Evolutionary conservation across 2,797 vertebrate species (phyloP).

Genomic region (Phrynocephalus vlangalii): DNA sequence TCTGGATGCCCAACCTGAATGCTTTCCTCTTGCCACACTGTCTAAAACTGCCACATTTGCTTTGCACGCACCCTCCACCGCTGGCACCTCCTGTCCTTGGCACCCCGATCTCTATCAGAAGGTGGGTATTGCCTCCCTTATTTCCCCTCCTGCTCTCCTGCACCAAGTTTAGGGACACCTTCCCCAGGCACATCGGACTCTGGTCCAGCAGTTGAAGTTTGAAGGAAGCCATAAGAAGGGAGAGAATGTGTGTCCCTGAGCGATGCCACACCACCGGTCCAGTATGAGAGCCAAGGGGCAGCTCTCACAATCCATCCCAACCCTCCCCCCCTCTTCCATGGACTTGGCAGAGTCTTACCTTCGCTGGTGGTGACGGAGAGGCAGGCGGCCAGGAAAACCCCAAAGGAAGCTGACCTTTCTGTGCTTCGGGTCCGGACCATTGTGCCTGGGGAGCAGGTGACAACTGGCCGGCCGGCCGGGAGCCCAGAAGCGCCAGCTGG

Average conservation of each 20-base stretch:
- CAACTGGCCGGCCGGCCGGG: slow-evolving; percentile 33
- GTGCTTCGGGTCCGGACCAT: slow-evolving; percentile 71
- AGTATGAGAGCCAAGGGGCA: no score
- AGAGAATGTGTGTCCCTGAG: no score
- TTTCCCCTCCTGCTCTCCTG: not conserved
- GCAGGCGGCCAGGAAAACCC: slow-evolving; percentile 70
- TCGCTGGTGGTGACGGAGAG: slow-evolving; percentile 77
- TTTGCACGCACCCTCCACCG: not conserved
- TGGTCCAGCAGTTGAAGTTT: not conserved
- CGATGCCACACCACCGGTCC: no score
- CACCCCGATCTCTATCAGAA: not conserved
- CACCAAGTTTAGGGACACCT: not conserved
- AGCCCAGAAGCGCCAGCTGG: not conserved
- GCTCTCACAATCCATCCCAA: no score
- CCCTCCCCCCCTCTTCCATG: no score
- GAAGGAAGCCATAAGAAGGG: no score
- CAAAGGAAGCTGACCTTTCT: slow-evolving; percentile 68
- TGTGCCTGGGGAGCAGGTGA: slow-evolving; percentile 55
- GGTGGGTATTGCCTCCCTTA: no score
- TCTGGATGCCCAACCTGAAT: not conserved
- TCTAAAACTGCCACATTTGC: not conserved
- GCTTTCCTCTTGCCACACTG: not conserved
- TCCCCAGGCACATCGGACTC: slow-evolving; percentile 51
- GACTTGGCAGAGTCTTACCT: slow-evolving; percentile 72
- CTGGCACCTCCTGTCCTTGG: not conserved